These are phyloP conservation scores for Lacerta viridis DNA, from an alignment of 2,797 vertebrate species.

Conservation along the genomic window DNA sequence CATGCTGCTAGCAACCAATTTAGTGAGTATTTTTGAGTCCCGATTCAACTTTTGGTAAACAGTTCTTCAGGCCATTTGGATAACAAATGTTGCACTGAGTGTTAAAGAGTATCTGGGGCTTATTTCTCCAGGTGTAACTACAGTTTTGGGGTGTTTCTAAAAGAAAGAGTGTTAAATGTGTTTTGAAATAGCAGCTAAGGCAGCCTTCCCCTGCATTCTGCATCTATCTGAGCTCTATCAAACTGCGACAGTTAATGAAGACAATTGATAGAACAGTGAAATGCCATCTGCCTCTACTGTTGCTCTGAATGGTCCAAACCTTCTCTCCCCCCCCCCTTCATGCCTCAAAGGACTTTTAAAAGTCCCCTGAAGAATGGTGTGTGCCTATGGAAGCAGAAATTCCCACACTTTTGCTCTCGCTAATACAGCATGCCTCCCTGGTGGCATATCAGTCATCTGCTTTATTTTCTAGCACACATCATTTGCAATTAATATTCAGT, in stretches of 20 bases:
- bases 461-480: constrained; percentile 9
- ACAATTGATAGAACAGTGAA: constrained; percentile 3
- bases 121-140: background rate
- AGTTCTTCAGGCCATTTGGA: background rate
- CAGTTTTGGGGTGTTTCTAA: background rate
- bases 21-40: background rate
- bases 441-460: background rate
- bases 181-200: background rate
- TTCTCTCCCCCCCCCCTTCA: background rate
- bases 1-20: background rate
- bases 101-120: background rate
- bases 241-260: constrained; percentile 10
- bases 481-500: background rate
- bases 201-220: background rate
- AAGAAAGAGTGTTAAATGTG: background rate
- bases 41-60: background rate
- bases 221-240: background rate
- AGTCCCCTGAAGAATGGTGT: constrained; percentile 49
- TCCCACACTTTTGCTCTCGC: constrained; percentile 54
- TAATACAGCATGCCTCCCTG: constrained; percentile 12
- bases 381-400: constrained; percentile 37
- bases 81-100: background rate
- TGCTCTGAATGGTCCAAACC: background rate
- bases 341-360: background rate
- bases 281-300: background rate